A percentile compares a stretch with the other conserved stretches of the same genome.
These are phyloP conservation scores for Haplochromis vanheusdeni DNA, from an alignment of 2,113 vertebrate genomes.

Conservation along the genomic window DNA sequence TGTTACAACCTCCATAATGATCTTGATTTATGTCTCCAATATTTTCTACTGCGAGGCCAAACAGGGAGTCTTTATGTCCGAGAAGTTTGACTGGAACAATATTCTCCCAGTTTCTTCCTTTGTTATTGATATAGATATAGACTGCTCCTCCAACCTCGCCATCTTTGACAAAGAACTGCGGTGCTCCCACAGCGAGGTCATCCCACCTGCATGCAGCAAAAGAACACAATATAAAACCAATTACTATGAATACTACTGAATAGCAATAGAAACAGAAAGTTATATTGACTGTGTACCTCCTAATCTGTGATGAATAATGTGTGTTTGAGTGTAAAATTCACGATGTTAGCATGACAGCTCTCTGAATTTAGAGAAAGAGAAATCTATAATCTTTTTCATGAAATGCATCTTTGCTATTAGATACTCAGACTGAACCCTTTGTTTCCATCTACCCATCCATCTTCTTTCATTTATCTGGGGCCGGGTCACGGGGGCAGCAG, in stretches of 20 bases:
- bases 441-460: not conserved
- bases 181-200: constrained; percentile 87
- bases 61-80: constrained; percentile 85
- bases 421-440: not conserved
- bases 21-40: constrained; percentile 88
- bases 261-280: not conserved
- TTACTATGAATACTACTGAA: not conserved
- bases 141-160: constrained; percentile 80
- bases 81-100: constrained; percentile 72
- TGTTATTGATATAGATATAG: constrained; percentile 83
- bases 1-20: constrained; percentile 75
- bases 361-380: not conserved
- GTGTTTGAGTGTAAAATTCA: not conserved
- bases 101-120: constrained; percentile 73
- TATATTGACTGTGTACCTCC: not conserved
- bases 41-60: constrained; percentile 85
- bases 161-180: constrained; percentile 81
- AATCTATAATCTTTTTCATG: not conserved
- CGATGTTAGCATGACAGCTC: not conserved
- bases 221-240: not conserved
- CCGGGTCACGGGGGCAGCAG: not conserved
- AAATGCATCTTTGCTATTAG: not conserved
- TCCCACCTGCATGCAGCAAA: constrained; percentile 76
- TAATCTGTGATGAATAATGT: not conserved
- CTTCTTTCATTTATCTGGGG: not conserved